Conservation (phyloP, 2,888 invertebrate species). For the Flabesymbios commensalis region DNA sequence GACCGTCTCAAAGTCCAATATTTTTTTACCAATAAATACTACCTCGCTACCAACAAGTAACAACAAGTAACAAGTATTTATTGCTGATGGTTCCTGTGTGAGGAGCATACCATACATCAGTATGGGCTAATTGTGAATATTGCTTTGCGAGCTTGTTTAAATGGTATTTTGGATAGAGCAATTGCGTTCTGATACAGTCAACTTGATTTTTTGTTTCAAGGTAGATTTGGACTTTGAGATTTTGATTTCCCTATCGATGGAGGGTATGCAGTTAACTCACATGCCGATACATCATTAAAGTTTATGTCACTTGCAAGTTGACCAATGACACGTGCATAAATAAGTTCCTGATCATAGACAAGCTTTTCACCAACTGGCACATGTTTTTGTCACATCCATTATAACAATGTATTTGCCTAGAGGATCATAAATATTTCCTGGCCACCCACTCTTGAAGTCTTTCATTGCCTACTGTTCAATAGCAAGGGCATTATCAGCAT, state of each 20-base stretch:
- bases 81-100: no score
- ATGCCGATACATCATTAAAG: conserved; percentile 16
- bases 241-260: conserved; percentile 15
- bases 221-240: conserved; percentile 6
- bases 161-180: conserved; percentile 2
- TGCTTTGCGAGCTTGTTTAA: no score
- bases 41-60: no score
- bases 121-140: no score
- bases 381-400: conserved; percentile 9
- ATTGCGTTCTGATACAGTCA: conserved; percentile 10
- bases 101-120: conserved; percentile 12
- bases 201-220: conserved; percentile 7
- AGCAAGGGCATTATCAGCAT: conserved; percentile 5
- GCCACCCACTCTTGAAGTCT: conserved; percentile 5
- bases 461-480: conserved; percentile 3
- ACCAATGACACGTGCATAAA: conserved; percentile 18
- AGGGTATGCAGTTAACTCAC: conserved; percentile 20
- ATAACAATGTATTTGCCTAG: not conserved
- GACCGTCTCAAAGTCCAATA: no score
- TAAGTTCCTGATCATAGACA: conserved; percentile 13
- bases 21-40: no score
- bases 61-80: no score
- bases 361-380: conserved; percentile 6
- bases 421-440: conserved; percentile 7
- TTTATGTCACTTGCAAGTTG: conserved; percentile 11